Evolutionary conservation across 2,797 vertebrate genomes (phyloP).

Genomic region (Oreortyx pictus): DNA sequence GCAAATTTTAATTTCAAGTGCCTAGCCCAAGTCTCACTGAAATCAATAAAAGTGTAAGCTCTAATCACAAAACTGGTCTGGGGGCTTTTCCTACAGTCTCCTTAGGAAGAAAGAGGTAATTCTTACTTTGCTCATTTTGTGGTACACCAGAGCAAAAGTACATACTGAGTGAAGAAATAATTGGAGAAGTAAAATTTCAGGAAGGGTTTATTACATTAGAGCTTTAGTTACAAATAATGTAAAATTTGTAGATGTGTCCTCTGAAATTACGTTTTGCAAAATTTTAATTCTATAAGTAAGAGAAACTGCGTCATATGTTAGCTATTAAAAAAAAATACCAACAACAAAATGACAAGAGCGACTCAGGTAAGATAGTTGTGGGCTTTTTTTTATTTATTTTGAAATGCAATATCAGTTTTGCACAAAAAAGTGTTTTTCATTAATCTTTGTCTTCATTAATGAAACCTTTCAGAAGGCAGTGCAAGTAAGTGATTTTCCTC

Average conservation of each 20-base stretch:
- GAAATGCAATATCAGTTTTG: conserved; percentile 33
- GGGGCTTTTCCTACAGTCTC: not conserved
- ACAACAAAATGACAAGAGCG: not conserved
- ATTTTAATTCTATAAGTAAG: not conserved
- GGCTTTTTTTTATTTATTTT: not conserved
- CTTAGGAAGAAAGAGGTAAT: not conserved
- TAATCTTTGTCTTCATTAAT: not conserved
- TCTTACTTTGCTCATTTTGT: not conserved
- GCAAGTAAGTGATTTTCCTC: not conserved
- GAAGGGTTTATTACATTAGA: not conserved
- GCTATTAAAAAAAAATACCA: not conserved
- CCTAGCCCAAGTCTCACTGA: not conserved
- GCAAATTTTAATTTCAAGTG: not conserved
- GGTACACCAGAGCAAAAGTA: not conserved
- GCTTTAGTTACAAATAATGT: not conserved
- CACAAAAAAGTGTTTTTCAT: not conserved
- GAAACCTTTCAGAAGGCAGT: not conserved
- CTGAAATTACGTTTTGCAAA: not conserved
- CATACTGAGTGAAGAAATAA: not conserved
- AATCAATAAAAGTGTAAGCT: not conserved
- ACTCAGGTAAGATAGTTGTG: not conserved
- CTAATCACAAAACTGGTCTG: not conserved
- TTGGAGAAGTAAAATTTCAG: not conserved
- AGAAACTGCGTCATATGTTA: not conserved
- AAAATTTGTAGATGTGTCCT: not conserved